A percentile compares a stretch with the other conserved stretches of the same genome.
Evolutionary conservation across 2,888 invertebrate genomes (phyloP).

Genomic region (Pammene aurita): DNA sequence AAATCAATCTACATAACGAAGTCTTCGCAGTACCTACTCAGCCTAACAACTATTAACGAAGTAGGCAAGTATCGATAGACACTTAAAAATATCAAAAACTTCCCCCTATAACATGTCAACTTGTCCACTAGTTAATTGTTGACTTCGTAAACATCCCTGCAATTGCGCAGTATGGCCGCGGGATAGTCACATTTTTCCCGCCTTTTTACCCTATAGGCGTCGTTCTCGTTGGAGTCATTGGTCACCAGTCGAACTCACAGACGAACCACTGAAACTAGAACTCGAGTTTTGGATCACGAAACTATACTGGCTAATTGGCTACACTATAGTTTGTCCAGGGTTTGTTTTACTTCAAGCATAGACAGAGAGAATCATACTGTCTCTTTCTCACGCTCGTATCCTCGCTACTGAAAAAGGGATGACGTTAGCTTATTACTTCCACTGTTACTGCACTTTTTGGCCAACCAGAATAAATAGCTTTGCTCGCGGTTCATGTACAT

Average conservation of each 20-base stretch:
- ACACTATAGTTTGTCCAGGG: too few relatives aligned
- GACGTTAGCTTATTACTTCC: too few relatives aligned
- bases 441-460: too few relatives aligned
- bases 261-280: neutral
- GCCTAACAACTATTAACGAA: neutral
- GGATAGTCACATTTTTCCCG: conserved; percentile 43
- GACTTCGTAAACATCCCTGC: conserved; percentile 5
- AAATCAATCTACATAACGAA: too few relatives aligned
- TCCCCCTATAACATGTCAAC: conserved; percentile 3
- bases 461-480: too few relatives aligned
- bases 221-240: neutral
- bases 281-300: too few relatives aligned
- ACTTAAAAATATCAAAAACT: conserved; percentile 5
- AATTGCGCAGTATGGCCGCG: conserved; percentile 7
- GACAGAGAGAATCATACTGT: too few relatives aligned
- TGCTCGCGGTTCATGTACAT: too few relatives aligned
- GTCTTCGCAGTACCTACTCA: neutral
- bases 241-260: neutral
- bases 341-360: too few relatives aligned
- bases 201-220: conserved; percentile 43
- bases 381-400: too few relatives aligned
- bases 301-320: too few relatives aligned
- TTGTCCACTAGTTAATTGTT: conserved; percentile 9
- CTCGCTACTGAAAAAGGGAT: too few relatives aligned
- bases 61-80: neutral